Evolutionary conservation across 2,797 vertebrate species (phyloP).

Genomic region (Sebastes reedi): DNA sequence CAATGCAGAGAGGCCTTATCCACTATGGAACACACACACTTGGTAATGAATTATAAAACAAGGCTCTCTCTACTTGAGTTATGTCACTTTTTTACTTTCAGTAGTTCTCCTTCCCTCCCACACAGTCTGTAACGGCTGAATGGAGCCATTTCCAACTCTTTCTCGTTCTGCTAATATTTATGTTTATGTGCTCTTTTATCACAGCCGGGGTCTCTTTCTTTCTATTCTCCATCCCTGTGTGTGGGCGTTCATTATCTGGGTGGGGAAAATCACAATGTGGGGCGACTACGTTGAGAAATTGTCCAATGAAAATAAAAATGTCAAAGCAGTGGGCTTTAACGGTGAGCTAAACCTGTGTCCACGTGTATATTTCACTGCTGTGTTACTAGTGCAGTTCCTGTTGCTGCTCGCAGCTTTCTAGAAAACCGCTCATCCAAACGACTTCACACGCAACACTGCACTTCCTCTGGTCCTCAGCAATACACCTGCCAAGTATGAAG

Average conservation of each 20-base stretch:
- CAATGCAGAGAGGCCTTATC: background rate
- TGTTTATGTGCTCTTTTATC: background rate
- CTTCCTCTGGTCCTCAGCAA: background rate
- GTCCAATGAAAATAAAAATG: background rate
- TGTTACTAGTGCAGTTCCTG: background rate
- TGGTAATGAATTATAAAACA: constrained; percentile 41
- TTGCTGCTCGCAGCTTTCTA: too few relatives aligned
- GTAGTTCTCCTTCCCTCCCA: constrained; percentile 23
- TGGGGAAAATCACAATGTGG: background rate
- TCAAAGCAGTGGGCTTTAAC: background rate
- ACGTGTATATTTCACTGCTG: background rate
- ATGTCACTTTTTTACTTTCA: constrained; percentile 22
- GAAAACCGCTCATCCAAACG: background rate
- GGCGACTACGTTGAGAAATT: background rate
- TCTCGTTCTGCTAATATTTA: background rate
- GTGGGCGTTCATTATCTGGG: background rate
- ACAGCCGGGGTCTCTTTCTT: background rate
- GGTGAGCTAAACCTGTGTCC: background rate
- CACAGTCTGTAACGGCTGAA: constrained; percentile 17
- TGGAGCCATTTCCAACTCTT: background rate
- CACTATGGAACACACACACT: constrained; percentile 2
- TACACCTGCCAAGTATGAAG: background rate
- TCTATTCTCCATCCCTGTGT: background rate
- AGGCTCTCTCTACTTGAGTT: constrained; percentile 28
- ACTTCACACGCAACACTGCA: background rate